phyloP scores from a whole-genome alignment of 2,797 vertebrate genomes.

The Carduelis carduelis region DNA sequence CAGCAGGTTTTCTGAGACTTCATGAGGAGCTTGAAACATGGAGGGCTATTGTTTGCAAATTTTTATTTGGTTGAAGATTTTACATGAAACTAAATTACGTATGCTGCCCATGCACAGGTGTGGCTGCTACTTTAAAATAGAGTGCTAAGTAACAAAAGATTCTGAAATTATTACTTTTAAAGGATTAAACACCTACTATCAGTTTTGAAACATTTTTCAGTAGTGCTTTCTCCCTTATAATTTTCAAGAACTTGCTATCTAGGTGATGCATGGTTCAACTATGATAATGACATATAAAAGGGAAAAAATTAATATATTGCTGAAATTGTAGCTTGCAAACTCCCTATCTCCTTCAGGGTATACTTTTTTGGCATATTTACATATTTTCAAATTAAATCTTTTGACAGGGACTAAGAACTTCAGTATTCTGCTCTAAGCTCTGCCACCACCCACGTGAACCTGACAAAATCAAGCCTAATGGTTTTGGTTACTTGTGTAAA shows the following conservation, averaged over 20 bases:
- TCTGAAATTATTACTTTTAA: not conserved
- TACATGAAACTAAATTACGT: not conserved
- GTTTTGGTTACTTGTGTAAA: not conserved
- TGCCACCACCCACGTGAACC: not conserved
- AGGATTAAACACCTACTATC: not conserved
- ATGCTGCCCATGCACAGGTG: not conserved
- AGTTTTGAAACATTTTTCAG: not conserved
- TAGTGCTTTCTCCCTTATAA: not conserved
- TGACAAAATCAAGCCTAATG: not conserved
- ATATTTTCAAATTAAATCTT: not conserved
- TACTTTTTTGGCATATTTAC: not conserved
- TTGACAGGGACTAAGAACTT: not conserved
- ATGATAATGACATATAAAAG: not conserved
- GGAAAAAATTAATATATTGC: not conserved
- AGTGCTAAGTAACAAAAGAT: accelerated
- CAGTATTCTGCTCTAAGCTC: not conserved
- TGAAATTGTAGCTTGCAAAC: not conserved
- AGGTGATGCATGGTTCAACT: not conserved
- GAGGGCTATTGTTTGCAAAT: not conserved
- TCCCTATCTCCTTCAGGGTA: not conserved
- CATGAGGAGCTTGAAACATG: not conserved
- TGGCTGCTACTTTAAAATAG: not conserved
- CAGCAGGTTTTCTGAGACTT: not conserved
- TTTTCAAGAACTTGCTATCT: not conserved
- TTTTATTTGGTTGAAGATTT: not conserved